Evolutionary conservation across 2,888 invertebrate species (phyloP).

Genomic region (Cheilosia urbana): DNA sequence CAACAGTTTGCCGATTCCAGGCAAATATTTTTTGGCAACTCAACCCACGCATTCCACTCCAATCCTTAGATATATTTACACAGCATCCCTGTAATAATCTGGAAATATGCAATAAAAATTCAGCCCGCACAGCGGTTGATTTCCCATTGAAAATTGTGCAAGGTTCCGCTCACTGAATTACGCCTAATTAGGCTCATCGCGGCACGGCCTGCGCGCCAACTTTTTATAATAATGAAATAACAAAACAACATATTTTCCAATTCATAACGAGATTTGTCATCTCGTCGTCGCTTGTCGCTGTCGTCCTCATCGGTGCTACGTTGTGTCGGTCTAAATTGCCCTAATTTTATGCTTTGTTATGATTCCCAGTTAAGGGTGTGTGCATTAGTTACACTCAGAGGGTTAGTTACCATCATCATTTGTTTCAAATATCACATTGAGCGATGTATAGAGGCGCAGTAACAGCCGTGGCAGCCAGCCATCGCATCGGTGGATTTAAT

Average conservation of each 20-base stretch:
- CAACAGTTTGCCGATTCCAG: too few relatives aligned
- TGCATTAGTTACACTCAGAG: slow-evolving; percentile 71
- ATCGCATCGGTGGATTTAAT: slow-evolving; percentile 30
- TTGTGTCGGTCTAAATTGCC: slow-evolving; percentile 55
- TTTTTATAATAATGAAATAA: slow-evolving; percentile 61
- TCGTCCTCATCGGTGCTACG: not conserved
- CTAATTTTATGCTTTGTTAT: slow-evolving; percentile 81
- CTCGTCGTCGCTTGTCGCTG: slow-evolving; percentile 32
- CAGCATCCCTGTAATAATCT: slow-evolving; percentile 7
- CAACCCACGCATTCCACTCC: too few relatives aligned
- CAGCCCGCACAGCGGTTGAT: slow-evolving; percentile 46
- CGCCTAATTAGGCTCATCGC: slow-evolving; percentile 60
- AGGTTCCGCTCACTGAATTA: slow-evolving; percentile 52
- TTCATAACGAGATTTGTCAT: slow-evolving; percentile 76
- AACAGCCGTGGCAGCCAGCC: slow-evolving; percentile 23
- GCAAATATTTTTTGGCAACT: too few relatives aligned
- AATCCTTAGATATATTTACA: slow-evolving; percentile 16
- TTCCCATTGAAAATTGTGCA: slow-evolving; percentile 65
- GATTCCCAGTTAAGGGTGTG: slow-evolving; percentile 59
- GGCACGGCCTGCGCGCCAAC: slow-evolving; percentile 36
- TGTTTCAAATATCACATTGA: slow-evolving; percentile 51
- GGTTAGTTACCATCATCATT: slow-evolving; percentile 66
- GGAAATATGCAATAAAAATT: slow-evolving; percentile 33
- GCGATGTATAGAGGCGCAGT: not conserved
- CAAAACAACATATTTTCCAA: slow-evolving; percentile 74